Evolutionary conservation across 92 coral and sea anemone species (phyloP).

Genomic region (Pocillopora grandis): DNA sequence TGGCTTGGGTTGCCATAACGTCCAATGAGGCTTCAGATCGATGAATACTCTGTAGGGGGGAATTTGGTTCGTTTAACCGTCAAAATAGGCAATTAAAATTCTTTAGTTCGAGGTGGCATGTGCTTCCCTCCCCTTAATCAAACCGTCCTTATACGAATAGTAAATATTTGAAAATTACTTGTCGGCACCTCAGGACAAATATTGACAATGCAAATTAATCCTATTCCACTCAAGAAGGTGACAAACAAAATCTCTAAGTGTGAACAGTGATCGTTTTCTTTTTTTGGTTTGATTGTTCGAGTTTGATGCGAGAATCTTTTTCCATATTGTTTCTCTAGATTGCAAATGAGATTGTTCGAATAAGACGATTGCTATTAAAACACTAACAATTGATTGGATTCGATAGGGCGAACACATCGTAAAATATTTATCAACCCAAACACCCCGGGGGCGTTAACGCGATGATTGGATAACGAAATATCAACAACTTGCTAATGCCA

Average conservation of each 20-base stretch:
- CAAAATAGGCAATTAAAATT: conserved; percentile 92
- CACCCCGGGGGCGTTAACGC: conserved; percentile 83
- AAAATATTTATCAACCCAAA: conserved; percentile 86
- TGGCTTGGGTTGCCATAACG: conserved; percentile 52
- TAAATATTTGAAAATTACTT: conserved; percentile 92
- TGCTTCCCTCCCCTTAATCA: conserved; percentile 91
- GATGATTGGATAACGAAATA: conserved; percentile 88
- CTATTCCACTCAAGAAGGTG: conserved; percentile 44
- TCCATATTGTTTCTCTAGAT: conserved; percentile 65
- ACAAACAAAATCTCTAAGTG: conserved; percentile 35
- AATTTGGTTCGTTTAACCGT: conserved; percentile 77
- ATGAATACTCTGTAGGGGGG: conserved; percentile 80
- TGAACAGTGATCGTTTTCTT: conserved; percentile 4
- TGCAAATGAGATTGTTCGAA: conserved; percentile 85
- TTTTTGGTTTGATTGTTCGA: not conserved
- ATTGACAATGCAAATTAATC: conserved; percentile 85
- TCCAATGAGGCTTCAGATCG: conserved; percentile 73
- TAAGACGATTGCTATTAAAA: conserved; percentile 80
- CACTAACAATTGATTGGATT: conserved; percentile 86
- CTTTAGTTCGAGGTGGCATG: conserved; percentile 79
- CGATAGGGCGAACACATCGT: conserved; percentile 90
- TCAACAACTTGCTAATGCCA: conserved; percentile 93
- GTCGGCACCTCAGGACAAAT: conserved; percentile 74
- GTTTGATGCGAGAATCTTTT: conserved; percentile 26
- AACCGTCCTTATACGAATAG: conserved; percentile 73